Evolutionary conservation across 2,888 invertebrate species (phyloP).

Genomic region (Melikaiella ostensackeni): DNA sequence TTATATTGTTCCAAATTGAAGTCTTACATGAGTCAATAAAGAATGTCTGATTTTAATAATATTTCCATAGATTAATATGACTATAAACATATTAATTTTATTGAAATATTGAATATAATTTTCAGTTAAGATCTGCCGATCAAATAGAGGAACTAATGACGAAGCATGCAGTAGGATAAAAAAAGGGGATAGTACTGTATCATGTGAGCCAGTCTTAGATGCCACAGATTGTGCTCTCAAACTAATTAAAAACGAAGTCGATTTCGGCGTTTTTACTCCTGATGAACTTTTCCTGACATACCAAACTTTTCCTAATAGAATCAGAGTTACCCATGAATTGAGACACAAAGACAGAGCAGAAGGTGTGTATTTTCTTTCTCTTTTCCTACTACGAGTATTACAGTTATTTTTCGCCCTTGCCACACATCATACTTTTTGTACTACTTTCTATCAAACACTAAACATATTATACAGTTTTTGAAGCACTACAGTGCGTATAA

Average conservation of each 20-base stretch:
- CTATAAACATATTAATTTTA: neutral
- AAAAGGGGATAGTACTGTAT: constrained; percentile 58
- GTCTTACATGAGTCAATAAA: too few species aligned
- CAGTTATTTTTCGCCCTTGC: too few species aligned
- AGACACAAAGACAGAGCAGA: constrained; percentile 60
- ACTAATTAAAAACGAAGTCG: constrained; percentile 78
- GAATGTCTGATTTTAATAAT: too few species aligned
- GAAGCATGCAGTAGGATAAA: constrained; percentile 55
- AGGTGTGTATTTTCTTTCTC: constrained; percentile 67
- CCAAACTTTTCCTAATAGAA: constrained; percentile 64
- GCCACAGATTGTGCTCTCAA: constrained; percentile 82
- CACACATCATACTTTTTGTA: too few species aligned
- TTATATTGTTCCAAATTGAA: too few species aligned
- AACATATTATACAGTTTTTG: too few species aligned
- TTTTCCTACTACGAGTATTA: neutral
- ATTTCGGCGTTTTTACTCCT: constrained; percentile 81
- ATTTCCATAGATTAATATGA: too few species aligned
- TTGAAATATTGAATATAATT: constrained; percentile 20
- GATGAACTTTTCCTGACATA: constrained; percentile 81
- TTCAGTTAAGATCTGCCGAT: constrained; percentile 63
- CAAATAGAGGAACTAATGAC: constrained; percentile 17
- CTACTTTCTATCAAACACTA: too few species aligned
- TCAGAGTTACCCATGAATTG: constrained; percentile 66
- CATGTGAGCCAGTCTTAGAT: constrained; percentile 62
- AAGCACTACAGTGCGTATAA: too few species aligned